These are phyloP conservation scores for Prinia subflava DNA, from an alignment of 2,113 vertebrate species.

Conservation along the genomic window DNA sequence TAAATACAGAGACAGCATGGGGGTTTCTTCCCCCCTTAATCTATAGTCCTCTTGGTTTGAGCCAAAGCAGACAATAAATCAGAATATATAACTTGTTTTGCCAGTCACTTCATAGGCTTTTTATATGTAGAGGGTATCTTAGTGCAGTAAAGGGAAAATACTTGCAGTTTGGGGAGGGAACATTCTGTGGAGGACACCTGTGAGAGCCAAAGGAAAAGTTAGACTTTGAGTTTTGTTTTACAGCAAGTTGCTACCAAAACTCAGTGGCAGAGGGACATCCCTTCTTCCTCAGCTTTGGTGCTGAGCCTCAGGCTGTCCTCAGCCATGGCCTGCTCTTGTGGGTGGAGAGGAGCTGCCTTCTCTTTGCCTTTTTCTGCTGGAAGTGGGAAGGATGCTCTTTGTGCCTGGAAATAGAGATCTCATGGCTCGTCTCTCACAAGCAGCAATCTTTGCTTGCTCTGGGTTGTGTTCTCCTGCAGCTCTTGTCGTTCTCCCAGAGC, in stretches of 20 bases:
- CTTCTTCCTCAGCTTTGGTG: background rate
- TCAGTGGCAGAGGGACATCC: background rate
- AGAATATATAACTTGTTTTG: constrained; percentile 41
- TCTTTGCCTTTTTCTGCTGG: background rate
- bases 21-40: constrained; percentile 30
- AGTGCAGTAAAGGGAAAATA: background rate
- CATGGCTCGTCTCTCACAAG: background rate
- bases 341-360: background rate
- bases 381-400: background rate
- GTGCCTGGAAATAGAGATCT: background rate
- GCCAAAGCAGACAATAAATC: constrained; percentile 70
- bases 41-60: constrained; percentile 58
- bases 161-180: background rate
- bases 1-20: constrained; percentile 70
- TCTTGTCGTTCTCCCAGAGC: background rate
- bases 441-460: background rate
- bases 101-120: constrained; percentile 50
- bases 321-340: background rate
- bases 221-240: background rate
- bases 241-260: background rate
- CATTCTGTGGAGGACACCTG: background rate
- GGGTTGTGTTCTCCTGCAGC: background rate
- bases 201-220: background rate
- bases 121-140: background rate
- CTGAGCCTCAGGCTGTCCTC: background rate